Evolutionary conservation across 2,113 vertebrate genomes (phyloP), one percentile per base, ranked within the genome.

Genomic region (Cricetomys ansorgei): DNA sequence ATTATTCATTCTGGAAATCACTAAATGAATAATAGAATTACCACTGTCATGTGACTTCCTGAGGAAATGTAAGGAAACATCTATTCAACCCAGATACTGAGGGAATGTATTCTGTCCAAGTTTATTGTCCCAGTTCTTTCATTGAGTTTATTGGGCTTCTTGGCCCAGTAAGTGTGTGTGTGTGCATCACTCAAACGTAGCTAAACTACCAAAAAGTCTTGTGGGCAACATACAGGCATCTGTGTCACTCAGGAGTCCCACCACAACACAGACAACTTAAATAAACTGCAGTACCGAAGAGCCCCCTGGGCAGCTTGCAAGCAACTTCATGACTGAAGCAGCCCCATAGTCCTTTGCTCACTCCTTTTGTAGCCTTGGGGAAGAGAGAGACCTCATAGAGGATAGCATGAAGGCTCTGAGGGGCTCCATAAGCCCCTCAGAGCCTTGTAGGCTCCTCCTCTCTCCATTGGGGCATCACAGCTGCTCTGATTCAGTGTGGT

Each of bases 1-100:
- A 91, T 94, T 96, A 87, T 93, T 95, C 53, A 92, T 94, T 70
- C 59, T 93, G 50, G 93, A 97, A 94, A 92, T 67, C 93, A n/a
- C 0, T 83, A n/a, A 91, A 73, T 91, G 65, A 96, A 88, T 83
- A 91, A 89, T 88, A 84, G 25, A 92, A 94, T 96, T 81, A 45
- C 16, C 70, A 89, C 55, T 50, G 23, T 31, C 13, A 23, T 55
- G 48, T 88, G 25, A 29, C 50, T 57, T 88, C 37, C 34, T 70
- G 48, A 31, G 50, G 37, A 29, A 25, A 11, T 27, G 21, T 37
- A 6, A 70, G 40, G 13, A 43, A 45, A 29, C 45, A 23, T 57
- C 69, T 43, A 9, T 27, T 57, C 5, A 31, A 6, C 69, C 25
- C 50, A 31, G 27, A 40, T 43, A 13, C 27, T 43, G 37, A 31